Evolutionary conservation across 2,113 vertebrate genomes (phyloP).

Genomic region (Calidris pygmaea): DNA sequence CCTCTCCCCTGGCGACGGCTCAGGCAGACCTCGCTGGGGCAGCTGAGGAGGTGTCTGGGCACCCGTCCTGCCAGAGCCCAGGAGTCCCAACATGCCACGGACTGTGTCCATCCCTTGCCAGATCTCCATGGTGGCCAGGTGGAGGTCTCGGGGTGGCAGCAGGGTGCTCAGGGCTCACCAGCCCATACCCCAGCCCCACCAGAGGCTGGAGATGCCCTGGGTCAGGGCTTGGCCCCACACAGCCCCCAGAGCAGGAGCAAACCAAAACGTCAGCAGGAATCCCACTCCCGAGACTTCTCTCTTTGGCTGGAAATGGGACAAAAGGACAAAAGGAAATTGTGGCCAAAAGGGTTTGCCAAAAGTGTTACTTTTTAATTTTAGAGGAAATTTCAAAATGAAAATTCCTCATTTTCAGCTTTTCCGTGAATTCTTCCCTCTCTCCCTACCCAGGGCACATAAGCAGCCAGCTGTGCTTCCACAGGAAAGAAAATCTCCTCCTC

Average conservation of each 20-base stretch:
- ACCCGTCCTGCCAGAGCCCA: background rate
- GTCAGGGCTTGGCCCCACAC: background rate
- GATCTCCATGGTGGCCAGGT: background rate
- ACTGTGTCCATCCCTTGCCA: rapidly evolving
- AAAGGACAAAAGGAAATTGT: background rate
- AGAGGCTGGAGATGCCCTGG: background rate
- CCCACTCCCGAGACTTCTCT: rapidly evolving
- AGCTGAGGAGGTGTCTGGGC: background rate
- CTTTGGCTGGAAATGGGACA: background rate
- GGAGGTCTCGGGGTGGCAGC: background rate
- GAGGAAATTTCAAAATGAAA: background rate
- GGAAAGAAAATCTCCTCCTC: background rate
- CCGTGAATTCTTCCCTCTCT: background rate
- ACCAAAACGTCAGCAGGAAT: background rate
- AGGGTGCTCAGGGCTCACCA: rapidly evolving
- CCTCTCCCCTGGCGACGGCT: rapidly evolving
- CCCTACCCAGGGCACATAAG: background rate
- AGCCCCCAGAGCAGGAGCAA: background rate
- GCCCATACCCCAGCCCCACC: background rate
- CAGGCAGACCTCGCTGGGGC: background rate
- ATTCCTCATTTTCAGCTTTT: background rate
- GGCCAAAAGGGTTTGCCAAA: background rate
- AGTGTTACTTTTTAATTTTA: background rate
- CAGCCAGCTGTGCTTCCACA: rapidly evolving
- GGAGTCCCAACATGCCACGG: background rate